A percentile compares a stretch with the other conserved stretches of the same genome.
These are phyloP conservation scores for Paguma larvata DNA, from an alignment of 2,797 vertebrate species.

Conservation along the genomic window DNA sequence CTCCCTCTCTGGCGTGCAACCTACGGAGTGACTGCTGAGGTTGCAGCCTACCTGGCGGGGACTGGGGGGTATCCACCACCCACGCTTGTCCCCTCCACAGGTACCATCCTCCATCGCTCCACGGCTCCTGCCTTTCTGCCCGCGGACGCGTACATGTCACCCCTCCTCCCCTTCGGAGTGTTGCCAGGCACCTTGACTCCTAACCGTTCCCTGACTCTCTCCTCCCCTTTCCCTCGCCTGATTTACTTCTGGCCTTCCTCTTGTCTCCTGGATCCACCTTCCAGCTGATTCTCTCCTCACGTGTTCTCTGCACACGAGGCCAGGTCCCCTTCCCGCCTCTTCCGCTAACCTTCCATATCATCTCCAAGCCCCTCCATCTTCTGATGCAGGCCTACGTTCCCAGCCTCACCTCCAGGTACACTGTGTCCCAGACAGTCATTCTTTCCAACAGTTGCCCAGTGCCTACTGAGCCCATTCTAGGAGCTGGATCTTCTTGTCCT, in stretches of 20 bases:
- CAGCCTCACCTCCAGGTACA: not conserved
- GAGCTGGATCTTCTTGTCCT: not conserved
- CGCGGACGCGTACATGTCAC: not conserved
- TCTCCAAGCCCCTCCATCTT: not conserved
- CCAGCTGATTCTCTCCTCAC: not conserved
- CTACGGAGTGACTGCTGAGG: not conserved
- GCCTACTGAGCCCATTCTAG: not conserved
- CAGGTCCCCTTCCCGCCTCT: not conserved
- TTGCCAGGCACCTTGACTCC: not conserved
- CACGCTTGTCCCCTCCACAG: not conserved
- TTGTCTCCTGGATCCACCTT: not conserved
- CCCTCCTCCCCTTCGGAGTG: not conserved
- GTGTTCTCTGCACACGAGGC: not conserved
- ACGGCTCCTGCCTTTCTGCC: slow-evolving; percentile 16
- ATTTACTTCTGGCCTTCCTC: slow-evolving; percentile 16
- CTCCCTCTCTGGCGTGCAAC: not conserved
- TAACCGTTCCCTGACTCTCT: not conserved
- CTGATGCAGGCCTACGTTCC: not conserved
- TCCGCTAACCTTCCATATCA: not conserved
- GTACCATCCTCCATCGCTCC: not conserved
- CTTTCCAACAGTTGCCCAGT: not conserved
- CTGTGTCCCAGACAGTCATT: not conserved
- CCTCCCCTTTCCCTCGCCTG: not conserved
- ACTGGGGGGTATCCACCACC: not conserved
- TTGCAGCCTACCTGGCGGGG: not conserved